phyloP scores from a whole-genome alignment of 2,888 invertebrate genomes.

The Salticus scenicus region DNA sequence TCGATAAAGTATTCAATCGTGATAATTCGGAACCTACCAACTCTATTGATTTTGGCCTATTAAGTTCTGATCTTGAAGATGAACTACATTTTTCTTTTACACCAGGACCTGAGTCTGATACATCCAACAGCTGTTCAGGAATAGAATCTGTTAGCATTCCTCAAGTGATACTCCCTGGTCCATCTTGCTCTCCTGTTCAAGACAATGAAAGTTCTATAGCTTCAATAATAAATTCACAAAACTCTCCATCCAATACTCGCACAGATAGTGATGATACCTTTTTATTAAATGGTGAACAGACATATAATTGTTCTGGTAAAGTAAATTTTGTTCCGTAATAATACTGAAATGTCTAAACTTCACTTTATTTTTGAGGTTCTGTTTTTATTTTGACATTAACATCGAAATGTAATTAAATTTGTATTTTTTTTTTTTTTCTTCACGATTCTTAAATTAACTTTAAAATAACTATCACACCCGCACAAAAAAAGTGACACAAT shows the following conservation, averaged over 20 bases:
- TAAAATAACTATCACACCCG: no score
- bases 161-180: constrained; percentile 29
- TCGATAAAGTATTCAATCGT: constrained; percentile 53
- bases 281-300: constrained; percentile 32
- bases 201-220: constrained; percentile 7
- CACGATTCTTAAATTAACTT: no score
- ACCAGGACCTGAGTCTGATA: constrained; percentile 48
- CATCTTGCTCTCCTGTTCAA: constrained; percentile 31
- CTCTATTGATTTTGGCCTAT: constrained; percentile 15
- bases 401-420: no score
- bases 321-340: constrained; percentile 33
- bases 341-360: no score
- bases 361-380: no score
- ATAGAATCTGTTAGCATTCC: constrained; percentile 31
- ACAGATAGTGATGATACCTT: constrained; percentile 48
- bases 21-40: constrained; percentile 18
- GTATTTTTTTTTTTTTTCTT: no score
- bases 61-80: constrained; percentile 56
- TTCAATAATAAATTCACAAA: constrained; percentile 18
- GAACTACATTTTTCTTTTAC: constrained; percentile 52
- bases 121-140: constrained; percentile 51
- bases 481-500: no score
- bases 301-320: constrained; percentile 42
- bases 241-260: constrained; percentile 21
- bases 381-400: no score